Percentiles rank a stretch among this genome's conserved stretches.
Evolutionary conservation across 2,113 vertebrate genomes (phyloP).

Genomic region (Corythornis vintsioides): DNA sequence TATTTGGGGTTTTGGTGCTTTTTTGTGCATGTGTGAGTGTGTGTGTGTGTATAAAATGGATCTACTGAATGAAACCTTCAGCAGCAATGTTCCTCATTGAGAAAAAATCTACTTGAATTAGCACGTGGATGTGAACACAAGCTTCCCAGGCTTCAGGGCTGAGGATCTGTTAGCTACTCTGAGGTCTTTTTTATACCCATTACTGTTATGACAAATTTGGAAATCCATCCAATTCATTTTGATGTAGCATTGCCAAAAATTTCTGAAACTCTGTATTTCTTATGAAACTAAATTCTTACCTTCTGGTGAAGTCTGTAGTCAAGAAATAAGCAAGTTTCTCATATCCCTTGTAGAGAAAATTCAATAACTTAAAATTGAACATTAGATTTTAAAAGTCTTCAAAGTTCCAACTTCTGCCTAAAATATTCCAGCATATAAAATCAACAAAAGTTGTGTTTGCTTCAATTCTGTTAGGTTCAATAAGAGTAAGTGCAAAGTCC

Average conservation of each 20-base stretch:
- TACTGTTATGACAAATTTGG: background rate
- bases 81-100: background rate
- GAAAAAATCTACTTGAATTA: background rate
- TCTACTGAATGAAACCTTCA: background rate
- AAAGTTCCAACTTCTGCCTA: background rate
- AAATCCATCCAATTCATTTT: background rate
- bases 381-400: background rate
- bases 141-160: background rate
- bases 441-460: background rate
- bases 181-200: background rate
- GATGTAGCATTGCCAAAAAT: background rate
- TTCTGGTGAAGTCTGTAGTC: background rate
- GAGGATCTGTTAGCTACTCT: background rate
- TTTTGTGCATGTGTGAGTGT: background rate
- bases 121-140: background rate
- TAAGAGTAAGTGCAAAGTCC: too few relatives aligned
- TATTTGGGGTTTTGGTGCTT: fast-evolving
- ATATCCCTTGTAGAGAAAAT: background rate
- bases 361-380: background rate
- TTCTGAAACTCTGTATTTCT: background rate
- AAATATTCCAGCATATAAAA: background rate
- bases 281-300: background rate
- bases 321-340: background rate
- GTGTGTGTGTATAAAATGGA: background rate
- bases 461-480: too few relatives aligned